phyloP scores from a whole-genome alignment of 2,888 invertebrate species.

The Pterobdella sp. region DNA sequence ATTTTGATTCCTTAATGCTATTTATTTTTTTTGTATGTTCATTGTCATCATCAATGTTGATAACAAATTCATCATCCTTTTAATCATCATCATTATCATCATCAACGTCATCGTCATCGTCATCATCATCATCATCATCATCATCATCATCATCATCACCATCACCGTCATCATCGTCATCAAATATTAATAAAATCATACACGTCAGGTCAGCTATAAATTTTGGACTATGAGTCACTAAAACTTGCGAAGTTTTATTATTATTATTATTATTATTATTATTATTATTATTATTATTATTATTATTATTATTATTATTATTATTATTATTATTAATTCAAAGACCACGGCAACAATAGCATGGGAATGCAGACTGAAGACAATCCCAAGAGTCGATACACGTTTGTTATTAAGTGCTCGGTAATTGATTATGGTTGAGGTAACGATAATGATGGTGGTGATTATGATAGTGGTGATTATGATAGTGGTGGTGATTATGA shows the following conservation, averaged over 20 bases:
- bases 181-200: background rate
- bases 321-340: constrained; percentile 32
- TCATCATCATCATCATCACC: background rate
- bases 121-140: constrained; percentile 11
- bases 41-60: background rate
- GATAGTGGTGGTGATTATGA: too few species aligned
- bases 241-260: background rate
- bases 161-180: constrained; percentile 15
- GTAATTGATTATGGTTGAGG: too few species aligned
- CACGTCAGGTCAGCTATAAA: background rate
- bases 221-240: background rate
- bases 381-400: too few species aligned
- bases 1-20: too few species aligned
- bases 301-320: constrained; percentile 23
- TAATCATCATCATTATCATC: background rate
- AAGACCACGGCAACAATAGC: background rate
- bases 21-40: background rate
- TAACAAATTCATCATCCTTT: background rate
- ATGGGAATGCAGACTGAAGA: too few species aligned
- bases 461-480: too few species aligned
- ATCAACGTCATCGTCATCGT: background rate
- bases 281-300: background rate
- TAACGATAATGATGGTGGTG: too few species aligned
- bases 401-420: too few species aligned
- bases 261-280: constrained; percentile 13